phyloP scores from a whole-genome alignment of 2,888 invertebrate genomes.

The Orthonevra nobilis region DNA sequence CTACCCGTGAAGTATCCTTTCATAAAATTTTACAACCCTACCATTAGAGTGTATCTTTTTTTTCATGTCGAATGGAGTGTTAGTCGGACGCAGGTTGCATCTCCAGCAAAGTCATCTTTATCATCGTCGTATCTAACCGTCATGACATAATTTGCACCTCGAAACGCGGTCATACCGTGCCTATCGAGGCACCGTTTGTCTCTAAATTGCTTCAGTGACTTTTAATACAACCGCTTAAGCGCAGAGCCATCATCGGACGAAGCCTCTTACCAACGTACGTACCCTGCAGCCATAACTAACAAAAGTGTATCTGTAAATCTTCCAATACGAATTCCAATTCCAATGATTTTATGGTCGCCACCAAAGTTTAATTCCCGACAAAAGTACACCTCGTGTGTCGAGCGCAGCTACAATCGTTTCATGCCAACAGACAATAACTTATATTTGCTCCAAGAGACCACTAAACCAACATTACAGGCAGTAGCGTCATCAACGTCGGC shows the following conservation, averaged over 20 bases:
- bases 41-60: too few relatives aligned
- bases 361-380: constrained; percentile 33
- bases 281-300: constrained; percentile 55
- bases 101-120: constrained; percentile 19
- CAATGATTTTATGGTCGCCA: constrained; percentile 57
- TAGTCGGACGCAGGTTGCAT: not conserved
- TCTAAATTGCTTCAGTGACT: constrained; percentile 53
- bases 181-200: not conserved
- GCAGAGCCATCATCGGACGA: constrained; percentile 34
- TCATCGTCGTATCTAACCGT: constrained; percentile 34
- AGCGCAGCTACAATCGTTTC: constrained; percentile 44
- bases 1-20: too few relatives aligned
- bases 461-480: constrained; percentile 37
- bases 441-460: constrained; percentile 50
- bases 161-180: constrained; percentile 38
- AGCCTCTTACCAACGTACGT: constrained; percentile 14
- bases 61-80: too few relatives aligned
- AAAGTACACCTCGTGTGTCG: not conserved
- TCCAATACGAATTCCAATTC: constrained; percentile 66
- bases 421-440: constrained; percentile 70
- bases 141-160: constrained; percentile 63
- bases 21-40: too few relatives aligned
- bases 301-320: constrained; percentile 69
- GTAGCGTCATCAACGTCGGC: constrained; percentile 7
- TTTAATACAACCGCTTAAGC: constrained; percentile 42